Base-by-base conservation (phyloP, 1,140 invertebrate species). In the Polypedilum vanderplanki region DNA sequence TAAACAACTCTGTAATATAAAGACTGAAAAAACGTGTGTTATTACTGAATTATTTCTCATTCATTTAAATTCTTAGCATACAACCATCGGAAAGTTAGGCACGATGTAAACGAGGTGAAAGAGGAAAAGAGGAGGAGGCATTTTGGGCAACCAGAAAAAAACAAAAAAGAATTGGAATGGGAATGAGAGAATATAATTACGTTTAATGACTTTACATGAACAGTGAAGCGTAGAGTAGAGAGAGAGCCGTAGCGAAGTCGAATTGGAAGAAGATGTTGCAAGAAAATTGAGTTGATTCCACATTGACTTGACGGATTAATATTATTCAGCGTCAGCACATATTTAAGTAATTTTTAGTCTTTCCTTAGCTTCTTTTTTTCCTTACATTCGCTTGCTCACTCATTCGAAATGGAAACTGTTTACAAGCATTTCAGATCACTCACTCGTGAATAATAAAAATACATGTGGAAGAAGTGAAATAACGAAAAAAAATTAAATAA, bases 191-290 rank as follows among this genome's bases (percentile, higher is more conserved):
- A 12, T 70, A 22, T 70, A 70, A 70, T 70, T 70, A 70, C 65
- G 20, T 70, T 70, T 70, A 70, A 70, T 70, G 65, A 70, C 65
- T 70, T 22, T 70, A 70, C 65, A 70, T 70, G 65, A 70, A 70
- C 65, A 70, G 46, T 22, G 15, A 22, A 20, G 65, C 65, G 65
- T 20, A 8, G 15, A 70, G 65, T 20, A 8, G 15, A 70, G 20
- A 9, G 17, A 20, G 46, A 57, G n/a, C 10, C n/a, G 46, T 1
- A 57, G n/a, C n/a, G 46, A 57, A 15, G n/a, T 33, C 24, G n/a
- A 15, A 57, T 57, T 20, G 17, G 17, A 70, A 20, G 17, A 70
- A 20, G 18, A 70, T 70, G 17, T 70, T 70, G 65, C 8, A 70
- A 20, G 17, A 4, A 70, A 70, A 20, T 70, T 70, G 65, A 70